Evolutionary conservation across 2,797 vertebrate genomes (phyloP).

Genomic region (Denticeps clupeoides): DNA sequence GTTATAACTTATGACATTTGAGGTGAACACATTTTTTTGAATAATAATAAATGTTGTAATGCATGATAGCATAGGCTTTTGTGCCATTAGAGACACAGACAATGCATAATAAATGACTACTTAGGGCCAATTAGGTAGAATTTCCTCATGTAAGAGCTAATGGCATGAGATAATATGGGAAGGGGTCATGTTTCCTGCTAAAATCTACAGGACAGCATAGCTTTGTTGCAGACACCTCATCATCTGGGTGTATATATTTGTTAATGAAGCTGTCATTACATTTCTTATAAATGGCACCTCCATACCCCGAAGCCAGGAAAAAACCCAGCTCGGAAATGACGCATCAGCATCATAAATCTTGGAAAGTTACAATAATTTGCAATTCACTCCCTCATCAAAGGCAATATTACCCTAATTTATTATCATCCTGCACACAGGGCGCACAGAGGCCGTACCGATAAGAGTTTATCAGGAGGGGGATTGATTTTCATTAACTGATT

Average conservation of each 20-base stretch:
- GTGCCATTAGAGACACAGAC: too few species aligned
- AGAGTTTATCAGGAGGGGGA: conserved; percentile 77
- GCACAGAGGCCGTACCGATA: conserved; percentile 66
- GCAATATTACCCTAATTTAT: conserved; percentile 80
- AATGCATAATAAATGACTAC: conserved; percentile 1
- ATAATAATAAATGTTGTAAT: too few species aligned
- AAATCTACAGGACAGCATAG: conserved; percentile 26
- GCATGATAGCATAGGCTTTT: too few species aligned
- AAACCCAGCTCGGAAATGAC: conserved; percentile 60
- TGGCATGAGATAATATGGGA: neutral
- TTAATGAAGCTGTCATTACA: conserved; percentile 57
- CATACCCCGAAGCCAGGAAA: conserved; percentile 35
- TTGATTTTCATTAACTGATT: conserved; percentile 82
- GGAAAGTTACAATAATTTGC: conserved; percentile 76
- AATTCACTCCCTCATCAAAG: conserved; percentile 77
- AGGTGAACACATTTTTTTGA: too few species aligned
- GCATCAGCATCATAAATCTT: conserved; percentile 74
- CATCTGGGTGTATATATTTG: conserved; percentile 46
- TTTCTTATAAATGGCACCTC: conserved; percentile 63
- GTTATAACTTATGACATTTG: too few species aligned
- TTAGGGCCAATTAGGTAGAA: conserved; percentile 3
- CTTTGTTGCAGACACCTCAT: conserved; percentile 34
- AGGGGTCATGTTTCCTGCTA: conserved; percentile 2
- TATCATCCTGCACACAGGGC: conserved; percentile 59
- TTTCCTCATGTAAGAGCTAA: neutral